phyloP scores from a whole-genome alignment of 2,113 vertebrate species.

The Fulmarus glacialis region DNA sequence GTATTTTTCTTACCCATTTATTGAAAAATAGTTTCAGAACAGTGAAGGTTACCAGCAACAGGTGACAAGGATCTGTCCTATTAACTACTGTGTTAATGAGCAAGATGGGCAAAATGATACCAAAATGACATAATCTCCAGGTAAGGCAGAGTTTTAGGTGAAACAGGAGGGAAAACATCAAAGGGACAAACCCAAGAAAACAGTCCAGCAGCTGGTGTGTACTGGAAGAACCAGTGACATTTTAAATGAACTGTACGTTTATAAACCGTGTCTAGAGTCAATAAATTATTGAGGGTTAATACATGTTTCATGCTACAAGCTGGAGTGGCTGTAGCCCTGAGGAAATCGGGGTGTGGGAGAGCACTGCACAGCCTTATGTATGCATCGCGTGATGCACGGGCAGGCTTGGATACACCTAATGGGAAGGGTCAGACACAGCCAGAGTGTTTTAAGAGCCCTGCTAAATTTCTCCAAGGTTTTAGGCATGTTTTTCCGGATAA shows the following conservation, averaged over 20 bases:
- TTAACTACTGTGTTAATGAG: neutral
- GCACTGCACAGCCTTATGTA: rapidly evolving
- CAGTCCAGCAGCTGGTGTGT: neutral
- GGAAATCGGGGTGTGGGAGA: rapidly evolving
- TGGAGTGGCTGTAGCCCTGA: neutral
- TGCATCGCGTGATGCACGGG: rapidly evolving
- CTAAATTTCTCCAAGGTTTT: neutral
- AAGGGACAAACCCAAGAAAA: neutral
- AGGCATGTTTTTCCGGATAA: neutral
- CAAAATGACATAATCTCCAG: neutral
- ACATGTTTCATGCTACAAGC: neutral
- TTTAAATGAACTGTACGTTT: neutral
- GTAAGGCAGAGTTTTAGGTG: neutral
- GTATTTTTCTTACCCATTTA: neutral
- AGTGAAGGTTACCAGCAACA: neutral
- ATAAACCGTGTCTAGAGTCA: neutral
- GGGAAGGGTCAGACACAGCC: neutral
- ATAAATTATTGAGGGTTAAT: neutral
- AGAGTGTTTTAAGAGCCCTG: neutral
- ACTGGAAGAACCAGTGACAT: neutral
- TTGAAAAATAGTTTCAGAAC: neutral
- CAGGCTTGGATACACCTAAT: neutral
- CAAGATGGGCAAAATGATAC: rapidly evolving
- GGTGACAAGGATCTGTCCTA: neutral
- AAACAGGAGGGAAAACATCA: neutral